phyloP scores from a whole-genome alignment of 2,113 vertebrate genomes.

The Ameiurus melas region DNA sequence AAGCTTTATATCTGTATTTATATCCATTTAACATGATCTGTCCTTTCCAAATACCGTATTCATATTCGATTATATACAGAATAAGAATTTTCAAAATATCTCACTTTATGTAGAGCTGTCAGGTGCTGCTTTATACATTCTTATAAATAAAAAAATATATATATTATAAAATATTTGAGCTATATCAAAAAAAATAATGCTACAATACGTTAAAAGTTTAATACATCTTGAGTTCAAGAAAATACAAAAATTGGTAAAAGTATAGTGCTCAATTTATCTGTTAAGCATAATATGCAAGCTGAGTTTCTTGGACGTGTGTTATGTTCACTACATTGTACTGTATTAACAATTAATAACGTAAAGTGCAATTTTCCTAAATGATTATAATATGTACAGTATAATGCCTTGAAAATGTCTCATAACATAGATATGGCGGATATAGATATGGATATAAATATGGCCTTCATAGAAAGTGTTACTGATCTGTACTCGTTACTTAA shows the following conservation, averaged over 20 bases:
- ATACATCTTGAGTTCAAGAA: not conserved
- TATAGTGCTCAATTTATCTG: not conserved
- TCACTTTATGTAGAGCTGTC: not conserved
- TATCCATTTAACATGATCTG: not conserved
- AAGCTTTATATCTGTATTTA: not conserved
- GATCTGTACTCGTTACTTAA: slow-evolving; percentile 50
- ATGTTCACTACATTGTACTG: not conserved
- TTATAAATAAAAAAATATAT: not conserved
- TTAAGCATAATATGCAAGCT: not conserved
- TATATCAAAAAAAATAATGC: not conserved
- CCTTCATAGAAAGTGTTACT: slow-evolving; percentile 23
- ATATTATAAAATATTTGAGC: not conserved
- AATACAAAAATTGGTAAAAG: not conserved
- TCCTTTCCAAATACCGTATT: not conserved
- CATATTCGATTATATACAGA: not conserved
- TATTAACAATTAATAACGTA: not conserved
- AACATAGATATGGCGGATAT: not conserved
- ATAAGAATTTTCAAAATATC: not conserved
- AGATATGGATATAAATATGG: slow-evolving; percentile 1
- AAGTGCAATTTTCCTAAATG: not conserved
- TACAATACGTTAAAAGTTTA: not conserved
- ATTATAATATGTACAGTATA: not conserved
- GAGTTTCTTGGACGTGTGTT: not conserved
- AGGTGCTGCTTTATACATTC: not conserved
- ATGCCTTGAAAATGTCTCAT: not conserved